Evolutionary conservation across 2,113 vertebrate species (phyloP), one percentile per base, ranked within the genome.

Genomic region (Lucifuga dentata): DNA sequence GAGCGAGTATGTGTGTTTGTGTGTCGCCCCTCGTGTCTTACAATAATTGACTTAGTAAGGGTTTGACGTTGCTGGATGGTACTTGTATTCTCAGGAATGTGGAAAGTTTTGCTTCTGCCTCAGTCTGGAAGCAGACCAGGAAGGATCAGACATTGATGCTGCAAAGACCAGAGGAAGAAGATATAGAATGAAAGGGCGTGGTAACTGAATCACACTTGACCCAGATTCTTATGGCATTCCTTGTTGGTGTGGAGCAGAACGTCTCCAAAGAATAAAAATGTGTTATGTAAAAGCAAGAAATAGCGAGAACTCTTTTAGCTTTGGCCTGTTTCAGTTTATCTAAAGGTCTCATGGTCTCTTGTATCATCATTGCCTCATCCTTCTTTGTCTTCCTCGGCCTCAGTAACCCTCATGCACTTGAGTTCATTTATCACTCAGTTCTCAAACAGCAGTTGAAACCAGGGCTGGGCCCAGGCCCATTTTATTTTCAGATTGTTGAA

Each of bases 51-150:
- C 87, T 89, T 90, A 86, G 86, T 88, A 90, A 89, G 71, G 74
- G 62, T 86, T 80, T 82, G 76, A 80, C 84, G 81, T 86, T 80
- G 84, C 77, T 75, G 85, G 85, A 86, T 82, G 89, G 90, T 91
- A 90, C 89, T 87, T 80, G 87, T 87, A 81, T 76, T 89, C 90
- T 92, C 90, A 92, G 90, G 90, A 88, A 90, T 86, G 84, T 86
- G 78, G 83, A 85, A 85, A 68, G 83, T 73, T 78, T 80, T 65
- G 77, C 76, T 88, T 88, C 89, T 90, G 90, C 90, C 88, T 91
- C 90, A 88, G 86, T 84, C 84, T 88, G 84, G 76, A 81, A 75
- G 49, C 77, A 81, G 82, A 85, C 76, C 66, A 56, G 56, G 75
- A 77, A 85, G 84, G 77, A 76, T 80, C 50, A 72, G 68, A 82